Base-by-base conservation (phyloP, 1,140 invertebrate species). In the Marisa cornuarietis region DNA sequence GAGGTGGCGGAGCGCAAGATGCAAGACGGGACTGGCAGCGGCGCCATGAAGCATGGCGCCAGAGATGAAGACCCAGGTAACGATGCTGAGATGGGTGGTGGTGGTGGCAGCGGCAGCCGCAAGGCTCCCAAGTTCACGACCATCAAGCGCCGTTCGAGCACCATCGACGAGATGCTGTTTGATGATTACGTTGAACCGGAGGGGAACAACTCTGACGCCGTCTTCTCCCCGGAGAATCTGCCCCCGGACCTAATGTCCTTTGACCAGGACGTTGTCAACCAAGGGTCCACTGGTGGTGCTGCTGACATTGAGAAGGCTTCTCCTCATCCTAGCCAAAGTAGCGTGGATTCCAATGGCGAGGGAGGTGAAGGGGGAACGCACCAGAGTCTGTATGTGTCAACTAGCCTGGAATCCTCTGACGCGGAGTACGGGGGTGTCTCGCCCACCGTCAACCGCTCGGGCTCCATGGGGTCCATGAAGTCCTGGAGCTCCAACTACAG, bases 401-500 rank as follows among this genome's bases (percentile, higher is more conserved):
- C 92, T 18, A 94, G 93, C 86, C 88, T 94, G 62, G 93, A 94
- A 81, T 92, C 91, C 0, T 94, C 93, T 0, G 93, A 94, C 81
- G 85, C 84, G 8, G 90, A 91, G 82, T 88, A 86, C 63, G 86
- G 87, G n/a, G 87, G 82, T 22, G 83, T 81, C n/a, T 83, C 78
- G 69, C 31, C 31, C 31, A 42, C 31, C 31, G 79, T 84, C 49
- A 85, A 87, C 65, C 83, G 86, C 78, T 90, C 91, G 90, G 94
- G 92, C 73, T 95, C 94, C 7, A 93, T 94, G 75, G 93, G 92
- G 52, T 95, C 94, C 0, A 92, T 94, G 62, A 94, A 94, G 81
- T 95, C 94, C 1, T 95, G 94, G 94, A 93, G 93, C 63, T 95
- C 94, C 0, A 94, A 93, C 82, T 93, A 94, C 73, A 95, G 94